These are phyloP conservation scores for Rotaria magnacalcarata DNA, from an alignment of 2,888 invertebrate species.

Conservation along the genomic window DNA sequence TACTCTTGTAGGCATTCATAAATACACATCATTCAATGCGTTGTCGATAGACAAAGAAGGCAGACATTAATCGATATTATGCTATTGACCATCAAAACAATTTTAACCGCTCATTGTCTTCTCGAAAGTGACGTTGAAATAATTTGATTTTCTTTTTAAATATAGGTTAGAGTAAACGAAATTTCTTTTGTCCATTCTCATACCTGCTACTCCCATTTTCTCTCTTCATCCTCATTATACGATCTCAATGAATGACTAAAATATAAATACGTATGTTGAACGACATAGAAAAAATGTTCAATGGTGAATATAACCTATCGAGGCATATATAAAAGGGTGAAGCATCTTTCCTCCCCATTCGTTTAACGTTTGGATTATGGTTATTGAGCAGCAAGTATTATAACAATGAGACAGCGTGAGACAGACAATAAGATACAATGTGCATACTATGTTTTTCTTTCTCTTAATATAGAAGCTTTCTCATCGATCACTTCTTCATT, in stretches of 20 bases:
- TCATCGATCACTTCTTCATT: not conserved
- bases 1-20: not conserved
- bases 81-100: conserved; percentile 10
- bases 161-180: not conserved
- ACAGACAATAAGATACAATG: not conserved
- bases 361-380: not conserved
- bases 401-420: not conserved
- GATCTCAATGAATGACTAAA: not conserved
- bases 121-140: not conserved
- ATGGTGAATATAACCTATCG: not conserved
- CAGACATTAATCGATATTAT: not conserved
- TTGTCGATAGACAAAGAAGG: not conserved
- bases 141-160: not conserved
- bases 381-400: not conserved
- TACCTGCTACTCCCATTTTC: not conserved
- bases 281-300: not conserved
- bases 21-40: not conserved
- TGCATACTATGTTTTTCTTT: not conserved
- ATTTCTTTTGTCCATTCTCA: not conserved
- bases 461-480: not conserved
- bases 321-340: not conserved
- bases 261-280: not conserved
- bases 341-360: not conserved
- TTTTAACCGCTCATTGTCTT: not conserved
- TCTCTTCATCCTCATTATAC: not conserved